Evolutionary conservation across 1,140 invertebrate species (phyloP), one percentile per base, ranked within the genome.

Genomic region (Aleiodes sp.): DNA sequence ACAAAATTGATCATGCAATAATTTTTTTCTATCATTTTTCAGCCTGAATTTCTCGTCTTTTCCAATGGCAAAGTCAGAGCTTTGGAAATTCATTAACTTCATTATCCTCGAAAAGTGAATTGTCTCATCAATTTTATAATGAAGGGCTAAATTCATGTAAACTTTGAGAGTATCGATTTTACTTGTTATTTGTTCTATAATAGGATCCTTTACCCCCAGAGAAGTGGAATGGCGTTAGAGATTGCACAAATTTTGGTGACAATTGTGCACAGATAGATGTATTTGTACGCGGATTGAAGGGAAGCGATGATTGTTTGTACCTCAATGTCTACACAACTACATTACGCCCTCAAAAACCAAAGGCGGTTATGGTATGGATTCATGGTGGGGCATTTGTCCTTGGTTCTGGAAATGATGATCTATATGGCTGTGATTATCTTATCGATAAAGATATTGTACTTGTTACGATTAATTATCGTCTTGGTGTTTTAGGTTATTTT

Each of bases 241-340:
- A 91, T 66, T 89, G 90, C 0, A 86, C 81, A 0, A 72, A 84
- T 6, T 87, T 87, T 60, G 90, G 90, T 19, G 82, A 87, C 0
- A 75, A 82, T 1, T 89, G 87, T 43, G 82, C 85, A 1, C 91
- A 86, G 24, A 1, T 65, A 0, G 68, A 78, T 31, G 24, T 60
- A 0, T 9, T 76, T 0, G 68, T 64, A 0, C 65, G 56, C 0
- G 1, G 57, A 31, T 8, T 78, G 4, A 0, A 61, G 0, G 84
- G 84, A 0, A 70, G 71, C 60, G 92, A 94, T 86, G 94, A 97
- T 79, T 96, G 95, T 76, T 88, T 97, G 6, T 92, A 92, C 78
- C 84, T 97, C 12, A 96, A 96, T 78, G 90, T 97, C 1, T 94
- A 92, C 77, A 91, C 92, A 14, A 90, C 91, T 68, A 33, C 67